phyloP scores from a whole-genome alignment of 1,140 invertebrate genomes.

The Pectinophora gossypiella region DNA sequence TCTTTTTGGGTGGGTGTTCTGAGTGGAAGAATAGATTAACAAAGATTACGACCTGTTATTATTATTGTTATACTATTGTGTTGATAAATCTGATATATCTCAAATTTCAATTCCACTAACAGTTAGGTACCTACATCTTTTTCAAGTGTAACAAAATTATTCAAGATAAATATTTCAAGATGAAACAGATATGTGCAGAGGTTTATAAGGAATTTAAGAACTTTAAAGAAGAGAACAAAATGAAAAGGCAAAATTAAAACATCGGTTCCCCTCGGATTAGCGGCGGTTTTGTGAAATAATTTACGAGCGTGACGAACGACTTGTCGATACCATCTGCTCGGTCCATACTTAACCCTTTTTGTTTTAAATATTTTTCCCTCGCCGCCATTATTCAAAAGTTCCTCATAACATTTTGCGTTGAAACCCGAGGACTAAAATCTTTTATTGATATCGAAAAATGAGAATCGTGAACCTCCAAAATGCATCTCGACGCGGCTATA shows the following conservation, averaged over 20 bases:
- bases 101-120: conserved; percentile 41
- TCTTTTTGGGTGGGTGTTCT: conserved; percentile 45
- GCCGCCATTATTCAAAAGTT: conserved; percentile 70
- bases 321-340: conserved; percentile 66
- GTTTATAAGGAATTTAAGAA: conserved; percentile 51
- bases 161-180: conserved; percentile 42
- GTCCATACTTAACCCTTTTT: conserved; percentile 67
- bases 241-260: conserved; percentile 64
- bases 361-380: conserved; percentile 61
- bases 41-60: conserved; percentile 48
- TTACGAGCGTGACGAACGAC: conserved; percentile 68
- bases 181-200: conserved; percentile 45
- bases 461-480: conserved; percentile 53
- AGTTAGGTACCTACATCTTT: conserved; percentile 29
- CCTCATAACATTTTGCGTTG: conserved; percentile 60
- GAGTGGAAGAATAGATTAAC: conserved; percentile 61
- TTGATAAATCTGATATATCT: conserved; percentile 33
- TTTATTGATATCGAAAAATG: conserved; percentile 68
- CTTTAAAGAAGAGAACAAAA: conserved; percentile 44
- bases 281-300: conserved; percentile 68
- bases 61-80: conserved; percentile 49
- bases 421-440: conserved; percentile 51
- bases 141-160: conserved; percentile 34
- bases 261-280: conserved; percentile 61
- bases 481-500: conserved; percentile 32